Evolutionary conservation across 2,113 vertebrate genomes (phyloP), one percentile per base, ranked within the genome.

Genomic region (Rynchops niger): DNA sequence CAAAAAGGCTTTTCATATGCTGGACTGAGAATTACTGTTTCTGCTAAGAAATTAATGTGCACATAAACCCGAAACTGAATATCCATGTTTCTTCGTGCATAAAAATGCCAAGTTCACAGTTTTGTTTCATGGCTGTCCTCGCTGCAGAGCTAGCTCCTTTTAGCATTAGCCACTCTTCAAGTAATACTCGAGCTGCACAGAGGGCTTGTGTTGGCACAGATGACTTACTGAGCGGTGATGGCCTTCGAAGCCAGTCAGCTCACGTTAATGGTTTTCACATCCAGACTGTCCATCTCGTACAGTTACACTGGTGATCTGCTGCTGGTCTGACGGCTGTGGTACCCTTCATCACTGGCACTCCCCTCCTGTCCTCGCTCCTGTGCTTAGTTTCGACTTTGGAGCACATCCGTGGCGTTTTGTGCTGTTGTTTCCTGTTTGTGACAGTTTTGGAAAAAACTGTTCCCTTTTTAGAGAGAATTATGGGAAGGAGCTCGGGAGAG

Each of bases 51-150:
- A 61, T 65, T 20, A 34, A 15, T 0, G 2, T 87, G 61, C 61
- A 43, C 38, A 5, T 86, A 49, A 82, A 87, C 52, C 22, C 87
- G 6, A 0, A 93, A 40, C 25, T 52, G 73, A 95, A 49, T 82
- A 85, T 79, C 89, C 49, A 2, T 69, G 36, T 82, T 91, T 94
- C 74, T 82, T 80, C 86, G 52, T 80, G 42, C 47, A 15, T 62
- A 85, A 86, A 61, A 84, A 77, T 56, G 53, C 59, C 3, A 5
- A 71, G 23, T 71, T 96, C 86, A 65, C 81, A 20, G 56, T 91
- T 97, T 95, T 85, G 65, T 76, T 96, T 95, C 82, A 56, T 97
- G 86, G 59, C 65, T 94, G 56, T 94, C 61, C 65, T 82, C 56
- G 53, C 61, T 79, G 56, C 77, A 53, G 70, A 94, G 76, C 94